phyloP scores from a whole-genome alignment of 2,113 vertebrate species.

The Riparia riparia region DNA sequence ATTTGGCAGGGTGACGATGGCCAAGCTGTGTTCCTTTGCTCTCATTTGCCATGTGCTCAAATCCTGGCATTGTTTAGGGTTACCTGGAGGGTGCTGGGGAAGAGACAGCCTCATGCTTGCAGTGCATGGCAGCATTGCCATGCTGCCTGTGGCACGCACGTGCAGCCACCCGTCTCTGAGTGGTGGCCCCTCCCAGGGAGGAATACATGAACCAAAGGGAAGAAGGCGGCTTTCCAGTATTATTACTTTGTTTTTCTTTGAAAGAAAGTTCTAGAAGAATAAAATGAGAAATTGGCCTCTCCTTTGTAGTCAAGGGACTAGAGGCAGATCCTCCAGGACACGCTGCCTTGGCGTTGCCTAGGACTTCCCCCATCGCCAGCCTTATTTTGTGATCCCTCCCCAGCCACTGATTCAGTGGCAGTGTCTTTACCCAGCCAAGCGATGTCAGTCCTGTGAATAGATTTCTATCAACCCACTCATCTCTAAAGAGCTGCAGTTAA shows the following conservation, averaged over 20 bases:
- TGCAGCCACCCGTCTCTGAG: neutral
- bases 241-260: neutral
- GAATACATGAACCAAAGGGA: neutral
- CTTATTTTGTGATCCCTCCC: neutral
- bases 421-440: neutral
- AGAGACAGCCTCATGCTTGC: neutral
- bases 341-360: neutral
- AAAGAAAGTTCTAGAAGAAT: neutral
- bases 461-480: conserved; percentile 47
- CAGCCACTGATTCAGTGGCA: neutral
- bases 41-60: neutral
- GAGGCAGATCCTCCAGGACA: neutral
- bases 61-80: neutral
- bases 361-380: neutral
- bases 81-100: neutral
- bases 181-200: neutral
- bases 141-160: rapidly evolving
- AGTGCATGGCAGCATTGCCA: neutral
- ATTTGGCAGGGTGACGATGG: conserved; percentile 12
- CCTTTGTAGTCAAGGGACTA: neutral
- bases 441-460: conserved; percentile 23
- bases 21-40: neutral
- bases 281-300: neutral
- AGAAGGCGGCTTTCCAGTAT: neutral
- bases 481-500: conserved; percentile 40